phyloP scores from a whole-genome alignment of 2,113 vertebrate species.

The Sander vitreus region DNA sequence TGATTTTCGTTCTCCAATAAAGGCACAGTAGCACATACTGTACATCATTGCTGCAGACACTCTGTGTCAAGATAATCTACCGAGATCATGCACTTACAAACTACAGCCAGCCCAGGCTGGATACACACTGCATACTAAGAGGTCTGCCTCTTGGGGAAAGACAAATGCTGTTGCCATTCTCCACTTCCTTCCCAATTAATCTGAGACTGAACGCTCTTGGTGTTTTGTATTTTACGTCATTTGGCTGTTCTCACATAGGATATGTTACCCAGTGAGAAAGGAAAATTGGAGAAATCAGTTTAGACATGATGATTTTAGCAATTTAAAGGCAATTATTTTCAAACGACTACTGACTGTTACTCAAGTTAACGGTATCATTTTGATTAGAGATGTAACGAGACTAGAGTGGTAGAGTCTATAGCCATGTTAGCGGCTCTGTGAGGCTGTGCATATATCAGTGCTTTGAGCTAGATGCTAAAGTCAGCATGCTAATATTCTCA shows the following conservation, averaged over 20 bases:
- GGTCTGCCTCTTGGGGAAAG: slow-evolving; percentile 45
- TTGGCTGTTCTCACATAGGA: slow-evolving; percentile 3
- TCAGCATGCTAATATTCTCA: background rate
- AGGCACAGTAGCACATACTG: slow-evolving; percentile 37
- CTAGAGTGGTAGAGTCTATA: background rate
- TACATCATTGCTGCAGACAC: slow-evolving; percentile 65
- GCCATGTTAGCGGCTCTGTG: background rate
- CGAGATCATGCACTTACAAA: slow-evolving; percentile 64
- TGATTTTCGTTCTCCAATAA: slow-evolving; percentile 73
- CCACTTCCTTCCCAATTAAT: slow-evolving; percentile 67
- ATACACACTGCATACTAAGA: slow-evolving; percentile 64
- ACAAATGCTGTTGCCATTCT: slow-evolving; percentile 64
- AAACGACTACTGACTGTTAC: background rate
- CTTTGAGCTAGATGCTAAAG: background rate
- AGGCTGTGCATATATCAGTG: background rate
- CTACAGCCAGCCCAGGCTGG: slow-evolving; percentile 38
- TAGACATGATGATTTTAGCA: slow-evolving; percentile 5
- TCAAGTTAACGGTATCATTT: background rate
- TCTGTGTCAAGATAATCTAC: slow-evolving; percentile 62
- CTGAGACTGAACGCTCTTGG: slow-evolving; percentile 13
- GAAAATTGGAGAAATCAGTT: background rate
- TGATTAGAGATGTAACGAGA: background rate
- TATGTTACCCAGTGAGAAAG: slow-evolving; percentile 4
- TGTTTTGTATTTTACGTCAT: slow-evolving; percentile 23
- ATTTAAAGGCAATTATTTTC: background rate